These are phyloP conservation scores for Riparia riparia DNA, from an alignment of 2,113 vertebrate genomes.

Conservation along the genomic window DNA sequence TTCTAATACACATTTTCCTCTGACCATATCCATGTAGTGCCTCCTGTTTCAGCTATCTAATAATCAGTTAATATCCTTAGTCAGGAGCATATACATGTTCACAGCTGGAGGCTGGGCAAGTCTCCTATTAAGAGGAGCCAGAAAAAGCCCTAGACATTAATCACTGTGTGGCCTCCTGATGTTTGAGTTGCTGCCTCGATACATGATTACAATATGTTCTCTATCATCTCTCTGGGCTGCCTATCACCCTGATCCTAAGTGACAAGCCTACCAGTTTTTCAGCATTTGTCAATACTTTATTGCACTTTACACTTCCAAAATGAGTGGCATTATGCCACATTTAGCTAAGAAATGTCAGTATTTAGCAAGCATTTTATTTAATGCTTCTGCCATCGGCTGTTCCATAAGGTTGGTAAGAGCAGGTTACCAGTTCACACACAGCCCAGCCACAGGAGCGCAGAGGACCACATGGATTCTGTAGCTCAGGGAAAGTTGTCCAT, in stretches of 20 bases:
- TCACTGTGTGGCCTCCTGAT: slow-evolving; percentile 43
- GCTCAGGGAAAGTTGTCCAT: not conserved
- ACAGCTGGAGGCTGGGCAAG: slow-evolving; percentile 33
- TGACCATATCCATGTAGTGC: not conserved
- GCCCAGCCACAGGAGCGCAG: not conserved
- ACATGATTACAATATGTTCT: slow-evolving; percentile 11
- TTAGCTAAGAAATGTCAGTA: not conserved
- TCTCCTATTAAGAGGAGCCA: slow-evolving; percentile 24
- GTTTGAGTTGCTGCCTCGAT: not conserved
- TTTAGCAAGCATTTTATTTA: not conserved
- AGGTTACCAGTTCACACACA: not conserved
- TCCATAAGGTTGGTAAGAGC: not conserved
- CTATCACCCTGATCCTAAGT: not conserved
- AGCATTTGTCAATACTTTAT: not conserved
- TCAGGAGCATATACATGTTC: not conserved
- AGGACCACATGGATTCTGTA: not conserved
- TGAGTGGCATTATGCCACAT: not conserved
- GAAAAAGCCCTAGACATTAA: slow-evolving; percentile 45
- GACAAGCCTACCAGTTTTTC: not conserved
- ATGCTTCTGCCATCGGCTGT: not conserved
- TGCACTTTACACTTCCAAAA: not conserved
- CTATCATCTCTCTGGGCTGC: not conserved
- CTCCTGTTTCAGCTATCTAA: not conserved
- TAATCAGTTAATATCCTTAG: slow-evolving; percentile 33
- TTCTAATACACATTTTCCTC: not conserved